phyloP scores from a whole-genome alignment of 2,888 invertebrate species.

The Pristionchus arcanus region DNA sequence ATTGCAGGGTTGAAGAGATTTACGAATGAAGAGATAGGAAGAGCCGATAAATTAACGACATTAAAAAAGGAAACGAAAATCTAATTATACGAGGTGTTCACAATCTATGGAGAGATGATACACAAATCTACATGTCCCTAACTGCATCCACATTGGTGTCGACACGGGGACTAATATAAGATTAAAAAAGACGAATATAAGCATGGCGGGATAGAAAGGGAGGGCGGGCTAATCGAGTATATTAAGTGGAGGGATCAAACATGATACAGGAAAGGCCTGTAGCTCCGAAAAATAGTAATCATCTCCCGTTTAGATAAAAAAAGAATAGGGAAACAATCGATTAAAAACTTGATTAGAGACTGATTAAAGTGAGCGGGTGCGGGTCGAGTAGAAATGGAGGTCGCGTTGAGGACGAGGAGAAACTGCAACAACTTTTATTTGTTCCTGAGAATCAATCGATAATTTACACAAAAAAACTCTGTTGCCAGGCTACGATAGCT shows the following conservation, averaged over 20 bases:
- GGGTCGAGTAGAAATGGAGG: constrained; percentile 8
- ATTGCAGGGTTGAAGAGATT: constrained; percentile 38
- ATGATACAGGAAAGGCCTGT: constrained; percentile 12
- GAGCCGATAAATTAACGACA: constrained; percentile 38
- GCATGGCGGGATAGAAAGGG: neutral
- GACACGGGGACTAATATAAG: neutral
- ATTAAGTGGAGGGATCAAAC: constrained; percentile 17
- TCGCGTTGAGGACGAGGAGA: no score
- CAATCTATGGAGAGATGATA: constrained; percentile 39
- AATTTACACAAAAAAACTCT: no score
- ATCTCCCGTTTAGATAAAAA: constrained; percentile 31
- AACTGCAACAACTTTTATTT: no score
- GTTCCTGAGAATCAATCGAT: no score
- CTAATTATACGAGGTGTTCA: neutral
- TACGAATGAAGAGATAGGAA: constrained; percentile 30
- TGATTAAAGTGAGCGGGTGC: neutral
- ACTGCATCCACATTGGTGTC: neutral
- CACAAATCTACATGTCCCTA: constrained; percentile 23
- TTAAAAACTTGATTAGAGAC: neutral
- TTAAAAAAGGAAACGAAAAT: constrained; percentile 8
- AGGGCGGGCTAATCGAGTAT: neutral
- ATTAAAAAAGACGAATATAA: neutral
- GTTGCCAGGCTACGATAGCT: no score
- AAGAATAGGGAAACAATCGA: neutral
- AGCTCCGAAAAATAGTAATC: constrained; percentile 3